Evolutionary conservation across 2,113 vertebrate genomes (phyloP).

Genomic region (Raja brachyura): DNA sequence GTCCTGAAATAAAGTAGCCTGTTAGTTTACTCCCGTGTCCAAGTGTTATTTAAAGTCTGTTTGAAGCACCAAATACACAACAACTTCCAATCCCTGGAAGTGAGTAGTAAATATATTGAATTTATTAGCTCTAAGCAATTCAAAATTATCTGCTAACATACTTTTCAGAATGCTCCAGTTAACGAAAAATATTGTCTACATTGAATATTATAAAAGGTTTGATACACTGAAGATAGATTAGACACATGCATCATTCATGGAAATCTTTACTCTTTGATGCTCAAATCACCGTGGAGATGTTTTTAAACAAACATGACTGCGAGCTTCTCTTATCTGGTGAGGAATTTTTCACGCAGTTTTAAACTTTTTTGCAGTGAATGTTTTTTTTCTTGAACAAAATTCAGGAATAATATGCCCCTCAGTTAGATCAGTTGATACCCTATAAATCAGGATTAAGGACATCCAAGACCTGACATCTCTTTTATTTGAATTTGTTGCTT

Average conservation of each 20-base stretch:
- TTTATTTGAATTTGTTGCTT: conserved; percentile 1
- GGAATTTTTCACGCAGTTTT: neutral
- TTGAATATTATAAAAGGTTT: neutral
- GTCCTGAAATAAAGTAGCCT: too few species aligned
- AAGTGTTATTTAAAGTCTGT: too few species aligned
- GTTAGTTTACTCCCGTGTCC: too few species aligned
- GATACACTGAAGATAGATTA: neutral
- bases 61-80: too few species aligned
- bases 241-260: neutral
- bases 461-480: neutral
- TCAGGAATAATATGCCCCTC: neutral
- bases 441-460: neutral
- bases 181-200: neutral
- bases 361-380: neutral
- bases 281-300: neutral
- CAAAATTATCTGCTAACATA: neutral
- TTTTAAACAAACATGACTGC: neutral
- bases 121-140: neutral
- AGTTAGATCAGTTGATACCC: too few species aligned
- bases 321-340: neutral
- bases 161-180: neutral
- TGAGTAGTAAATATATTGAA: neutral
- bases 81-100: neutral
- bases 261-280: neutral
- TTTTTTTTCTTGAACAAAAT: neutral